phyloP scores from a whole-genome alignment of 2,888 invertebrate species.

The Acrobasis consociella region DNA sequence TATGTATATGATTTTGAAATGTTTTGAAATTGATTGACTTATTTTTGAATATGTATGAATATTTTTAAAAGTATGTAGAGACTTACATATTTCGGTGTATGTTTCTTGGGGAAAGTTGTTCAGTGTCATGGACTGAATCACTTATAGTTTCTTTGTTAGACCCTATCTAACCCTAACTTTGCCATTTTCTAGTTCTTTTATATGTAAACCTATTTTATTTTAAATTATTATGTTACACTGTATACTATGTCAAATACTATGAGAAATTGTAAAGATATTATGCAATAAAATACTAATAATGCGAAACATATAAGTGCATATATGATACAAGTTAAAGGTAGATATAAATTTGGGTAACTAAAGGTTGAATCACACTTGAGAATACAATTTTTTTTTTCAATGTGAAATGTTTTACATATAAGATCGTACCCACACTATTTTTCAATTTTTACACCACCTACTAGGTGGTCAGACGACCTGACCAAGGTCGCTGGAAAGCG shows the following conservation, averaged over 20 bases:
- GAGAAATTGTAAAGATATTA: conserved; percentile 2
- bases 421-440: no score
- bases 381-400: not conserved
- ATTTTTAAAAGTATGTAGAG: not conserved
- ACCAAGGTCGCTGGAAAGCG: no score
- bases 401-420: no score
- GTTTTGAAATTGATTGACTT: no score
- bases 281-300: not conserved
- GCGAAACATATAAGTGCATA: not conserved
- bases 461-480: no score
- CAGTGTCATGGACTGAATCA: no score
- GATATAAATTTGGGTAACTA: not conserved
- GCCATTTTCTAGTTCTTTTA: not conserved
- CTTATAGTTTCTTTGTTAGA: no score
- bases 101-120: no score
- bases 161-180: not conserved
- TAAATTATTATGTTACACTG: not conserved
- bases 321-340: not conserved
- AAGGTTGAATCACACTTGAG: not conserved
- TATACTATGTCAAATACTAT: not conserved
- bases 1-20: no score
- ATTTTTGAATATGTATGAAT: not conserved
- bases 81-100: no score
- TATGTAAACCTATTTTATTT: not conserved
- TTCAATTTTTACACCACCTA: no score